Conservation (phyloP, 1,140 invertebrate genomes). For the Pentalonia nigronervosa region DNA sequence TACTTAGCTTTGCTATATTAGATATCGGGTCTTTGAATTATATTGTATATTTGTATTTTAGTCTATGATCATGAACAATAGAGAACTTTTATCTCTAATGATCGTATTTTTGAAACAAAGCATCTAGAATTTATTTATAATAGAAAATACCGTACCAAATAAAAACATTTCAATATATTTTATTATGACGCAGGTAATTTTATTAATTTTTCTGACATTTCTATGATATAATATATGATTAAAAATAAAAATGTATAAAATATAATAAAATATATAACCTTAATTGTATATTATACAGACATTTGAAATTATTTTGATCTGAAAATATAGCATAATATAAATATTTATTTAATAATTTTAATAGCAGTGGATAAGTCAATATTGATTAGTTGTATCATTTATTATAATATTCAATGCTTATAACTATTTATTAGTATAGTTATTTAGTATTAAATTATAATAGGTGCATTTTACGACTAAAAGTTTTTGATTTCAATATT, state of each 20-base stretch:
- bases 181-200: no score
- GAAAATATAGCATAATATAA: neutral
- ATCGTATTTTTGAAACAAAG: neutral
- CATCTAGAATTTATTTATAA: neutral
- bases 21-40: no score
- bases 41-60: neutral
- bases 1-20: no score
- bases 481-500: neutral
- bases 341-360: neutral
- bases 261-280: neutral
- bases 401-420: neutral
- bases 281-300: neutral
- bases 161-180: neutral
- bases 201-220: neutral
- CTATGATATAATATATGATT: neutral
- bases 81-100: neutral
- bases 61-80: neutral
- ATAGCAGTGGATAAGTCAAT: neutral
- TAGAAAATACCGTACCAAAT: neutral
- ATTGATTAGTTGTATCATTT: neutral
- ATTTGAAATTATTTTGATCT: neutral
- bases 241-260: neutral
- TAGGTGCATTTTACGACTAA: neutral
- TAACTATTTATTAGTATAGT: neutral
- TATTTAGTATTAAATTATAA: neutral